A percentile compares a stretch with the other conserved stretches of the same genome.
Conservation (phyloP, 2,888 invertebrate genomes). For the Drosophila anomelani region DNA sequence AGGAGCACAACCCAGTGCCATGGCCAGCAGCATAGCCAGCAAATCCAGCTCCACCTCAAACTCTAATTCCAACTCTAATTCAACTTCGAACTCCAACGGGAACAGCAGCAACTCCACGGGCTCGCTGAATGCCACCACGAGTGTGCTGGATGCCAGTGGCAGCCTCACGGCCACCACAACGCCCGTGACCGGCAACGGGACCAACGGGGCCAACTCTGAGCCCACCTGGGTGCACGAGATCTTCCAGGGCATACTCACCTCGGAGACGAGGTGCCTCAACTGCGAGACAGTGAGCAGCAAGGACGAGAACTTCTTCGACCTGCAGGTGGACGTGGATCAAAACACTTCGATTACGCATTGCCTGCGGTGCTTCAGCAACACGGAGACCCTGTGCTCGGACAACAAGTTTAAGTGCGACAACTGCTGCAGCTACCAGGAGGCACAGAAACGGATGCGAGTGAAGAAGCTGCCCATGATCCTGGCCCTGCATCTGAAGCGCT, state of each 20-base stretch:
- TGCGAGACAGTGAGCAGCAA: constrained; percentile 99
- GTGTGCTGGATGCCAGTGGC: constrained; percentile 64
- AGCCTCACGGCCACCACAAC: constrained; percentile 67
- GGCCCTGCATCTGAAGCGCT: constrained; percentile 98
- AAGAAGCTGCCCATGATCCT: constrained; percentile 99
- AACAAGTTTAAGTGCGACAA: constrained; percentile 99
- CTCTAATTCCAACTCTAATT: constrained; percentile 60
- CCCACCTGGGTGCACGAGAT: constrained; percentile 99
- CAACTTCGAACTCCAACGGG: constrained; percentile 80
- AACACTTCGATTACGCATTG: constrained; percentile 99
- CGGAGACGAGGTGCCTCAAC: constrained; percentile 99
- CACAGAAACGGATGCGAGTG: constrained; percentile 98
- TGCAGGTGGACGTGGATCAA: constrained; percentile 99
- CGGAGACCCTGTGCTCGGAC: constrained; percentile 99
- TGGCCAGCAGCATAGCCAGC: constrained; percentile 42
- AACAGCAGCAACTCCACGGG: constrained; percentile 80
- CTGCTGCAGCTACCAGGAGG: constrained; percentile 99
- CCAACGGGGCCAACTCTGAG: constrained; percentile 87
- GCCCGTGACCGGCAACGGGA: constrained; percentile 60
- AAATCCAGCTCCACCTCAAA: constrained; percentile 51
- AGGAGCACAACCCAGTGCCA: constrained; percentile 20
- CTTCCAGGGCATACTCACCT: constrained; percentile 99
- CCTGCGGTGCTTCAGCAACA: constrained; percentile 98
- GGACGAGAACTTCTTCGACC: constrained; percentile 99
- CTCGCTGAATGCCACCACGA: constrained; percentile 73